Evolutionary conservation across 2,113 vertebrate species (phyloP).

Genomic region (Hiodon tergisus): DNA sequence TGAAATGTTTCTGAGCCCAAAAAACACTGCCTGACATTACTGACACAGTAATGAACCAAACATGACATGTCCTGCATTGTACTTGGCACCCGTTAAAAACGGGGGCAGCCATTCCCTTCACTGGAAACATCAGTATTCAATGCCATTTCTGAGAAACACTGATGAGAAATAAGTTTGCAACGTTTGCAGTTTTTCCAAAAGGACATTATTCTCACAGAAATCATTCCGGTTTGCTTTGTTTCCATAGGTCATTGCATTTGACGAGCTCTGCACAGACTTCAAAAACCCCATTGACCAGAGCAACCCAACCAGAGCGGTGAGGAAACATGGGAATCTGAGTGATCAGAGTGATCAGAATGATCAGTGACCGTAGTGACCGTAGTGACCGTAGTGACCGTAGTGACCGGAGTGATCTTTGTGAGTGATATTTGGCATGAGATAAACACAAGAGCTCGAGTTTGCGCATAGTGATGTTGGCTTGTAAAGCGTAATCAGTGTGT

Average conservation of each 20-base stretch:
- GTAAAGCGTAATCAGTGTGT: not conserved
- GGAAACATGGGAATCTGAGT: conserved; percentile 33
- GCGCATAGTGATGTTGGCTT: not conserved
- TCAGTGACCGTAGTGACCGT: too few species aligned
- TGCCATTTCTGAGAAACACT: not conserved
- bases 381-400: too few species aligned
- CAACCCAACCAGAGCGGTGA: conserved; percentile 92
- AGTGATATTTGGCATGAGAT: not conserved
- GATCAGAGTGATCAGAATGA: too few species aligned
- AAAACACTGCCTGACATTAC: not conserved
- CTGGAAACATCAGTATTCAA: too few species aligned
- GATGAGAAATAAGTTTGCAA: not conserved
- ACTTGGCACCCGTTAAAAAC: too few species aligned
- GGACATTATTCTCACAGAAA: not conserved
- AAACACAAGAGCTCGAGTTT: not conserved
- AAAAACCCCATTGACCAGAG: conserved; percentile 98
- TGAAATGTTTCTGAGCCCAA: too few species aligned
- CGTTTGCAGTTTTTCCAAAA: not conserved
- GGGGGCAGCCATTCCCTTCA: too few species aligned
- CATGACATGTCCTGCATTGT: not conserved
- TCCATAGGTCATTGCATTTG: conserved; percentile 91
- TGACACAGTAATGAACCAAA: not conserved
- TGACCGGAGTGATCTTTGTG: too few species aligned
- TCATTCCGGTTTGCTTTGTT: conserved; percentile 12
- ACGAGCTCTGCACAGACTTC: conserved; percentile 94